Evolutionary conservation across 2,888 invertebrate genomes (phyloP), one percentile per base, ranked within the genome.

Genomic region (Elegia similella): DNA sequence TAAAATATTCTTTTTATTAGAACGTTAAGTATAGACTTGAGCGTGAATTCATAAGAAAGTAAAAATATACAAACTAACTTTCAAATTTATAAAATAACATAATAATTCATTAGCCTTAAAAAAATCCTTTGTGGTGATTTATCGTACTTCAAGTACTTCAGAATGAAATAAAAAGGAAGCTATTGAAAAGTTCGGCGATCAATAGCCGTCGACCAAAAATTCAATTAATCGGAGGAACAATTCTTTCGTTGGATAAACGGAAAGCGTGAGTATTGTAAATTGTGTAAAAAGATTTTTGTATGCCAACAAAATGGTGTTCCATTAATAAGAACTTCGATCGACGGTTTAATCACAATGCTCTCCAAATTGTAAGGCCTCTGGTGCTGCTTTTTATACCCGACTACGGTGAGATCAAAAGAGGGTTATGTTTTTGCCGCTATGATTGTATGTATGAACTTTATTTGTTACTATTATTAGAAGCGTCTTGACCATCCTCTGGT

Each of bases 121-220:
- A n/a, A n/a, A n/a, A n/a, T n/a, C 29, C 48, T 43, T 16, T 34
- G 48, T 8, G 75, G 81, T 86, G 83, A 87, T 88, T 88, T 85
- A 88, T 88, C 82, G 85, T 78, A 74, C 71, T 66, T 69, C 75
- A 81, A 83, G 82, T 86, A 82, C 84, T 84, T 82, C 75, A 67
- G 77, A 82, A 81, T 82, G 76, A 84, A 85, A 87, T 83, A 84
- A 79, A 78, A 77, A 81, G 78, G 79, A 80, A 55, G 55, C 62
- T 61, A 83, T 85, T 84, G 80, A 83, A 84, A 77, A n/a, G 70
- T 73, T 75, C 73, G 69, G 72, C 82, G 80, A 88, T 88, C 87
- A 87, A 88, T 88, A 86, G 80, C 86, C 82, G 84, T 84, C 86
- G 83, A 81, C 80, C 66, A 85, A 79, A 86, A 84, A 82, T 72